Conservation (phyloP, 2,113 vertebrate species). For the Dicentrarchus labrax region DNA sequence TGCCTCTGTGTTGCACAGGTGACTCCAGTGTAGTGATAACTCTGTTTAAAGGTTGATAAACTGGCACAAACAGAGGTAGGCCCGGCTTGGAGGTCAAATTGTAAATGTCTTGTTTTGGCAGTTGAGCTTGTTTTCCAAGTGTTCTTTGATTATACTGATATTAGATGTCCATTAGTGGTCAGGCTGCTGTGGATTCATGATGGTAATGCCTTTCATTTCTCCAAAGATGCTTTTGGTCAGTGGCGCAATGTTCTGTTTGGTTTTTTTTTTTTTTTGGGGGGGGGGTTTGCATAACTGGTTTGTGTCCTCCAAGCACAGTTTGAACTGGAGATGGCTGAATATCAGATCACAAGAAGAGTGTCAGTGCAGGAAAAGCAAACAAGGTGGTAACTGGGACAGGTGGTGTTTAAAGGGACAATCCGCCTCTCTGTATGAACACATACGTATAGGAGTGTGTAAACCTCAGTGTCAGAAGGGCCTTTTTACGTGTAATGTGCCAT, state of each 20-base stretch:
- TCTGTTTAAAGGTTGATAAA: constrained; percentile 18
- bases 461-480: too few relatives aligned
- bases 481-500: neutral
- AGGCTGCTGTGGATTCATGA: neutral
- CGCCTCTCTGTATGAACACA: neutral
- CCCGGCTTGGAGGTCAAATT: neutral
- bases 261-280: too few relatives aligned
- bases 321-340: neutral
- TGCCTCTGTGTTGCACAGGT: neutral
- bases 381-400: neutral
- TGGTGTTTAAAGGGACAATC: constrained; percentile 33
- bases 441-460: too few relatives aligned
- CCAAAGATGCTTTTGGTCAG: constrained; percentile 36
- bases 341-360: constrained; percentile 13
- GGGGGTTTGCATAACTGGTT: neutral
- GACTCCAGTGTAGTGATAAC: neutral
- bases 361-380: neutral
- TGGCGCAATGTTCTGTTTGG: too few relatives aligned
- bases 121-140: neutral
- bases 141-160: constrained; percentile 8
- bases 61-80: neutral
- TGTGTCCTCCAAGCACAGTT: constrained; percentile 25
- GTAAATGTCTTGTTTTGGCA: constrained; percentile 1
- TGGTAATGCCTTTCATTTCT: constrained; percentile 10
- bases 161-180: constrained; percentile 43